Percentiles rank a stretch among this genome's conserved stretches.
These are phyloP conservation scores for Cryptomyrus ogoouensis DNA, from an alignment of 2,113 vertebrate species.

Conservation along the genomic window DNA sequence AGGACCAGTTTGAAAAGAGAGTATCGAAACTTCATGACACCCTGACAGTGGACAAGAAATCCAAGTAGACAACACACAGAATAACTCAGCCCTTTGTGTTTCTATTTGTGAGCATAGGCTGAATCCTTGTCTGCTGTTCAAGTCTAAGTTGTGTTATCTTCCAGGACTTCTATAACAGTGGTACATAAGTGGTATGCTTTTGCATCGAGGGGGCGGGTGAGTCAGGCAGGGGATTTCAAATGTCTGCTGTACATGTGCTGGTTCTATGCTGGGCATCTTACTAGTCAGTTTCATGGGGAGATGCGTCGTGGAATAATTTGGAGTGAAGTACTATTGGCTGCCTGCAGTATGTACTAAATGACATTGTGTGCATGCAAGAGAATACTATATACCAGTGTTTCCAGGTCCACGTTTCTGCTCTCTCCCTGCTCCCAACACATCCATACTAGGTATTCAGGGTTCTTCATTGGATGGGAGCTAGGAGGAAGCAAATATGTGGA, in stretches of 20 bases:
- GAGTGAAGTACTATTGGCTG: neutral
- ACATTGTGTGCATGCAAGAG: neutral
- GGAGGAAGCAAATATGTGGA: neutral
- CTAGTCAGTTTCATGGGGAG: neutral
- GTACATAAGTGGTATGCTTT: neutral
- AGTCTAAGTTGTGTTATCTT: neutral
- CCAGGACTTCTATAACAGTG: neutral
- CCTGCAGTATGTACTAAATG: neutral
- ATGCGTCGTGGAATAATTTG: neutral
- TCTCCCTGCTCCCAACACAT: neutral
- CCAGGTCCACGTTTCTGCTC: neutral
- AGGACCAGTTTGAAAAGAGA: slow-evolving; percentile 83
- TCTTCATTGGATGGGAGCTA: neutral
- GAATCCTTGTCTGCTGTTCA: neutral
- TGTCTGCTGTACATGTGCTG: neutral
- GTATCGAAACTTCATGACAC: slow-evolving; percentile 83
- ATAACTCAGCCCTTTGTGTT: too few relatives aligned
- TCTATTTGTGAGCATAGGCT: neutral
- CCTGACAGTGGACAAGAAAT: slow-evolving; percentile 77
- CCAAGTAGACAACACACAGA: slow-evolving; percentile 57
- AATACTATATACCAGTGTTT: neutral
- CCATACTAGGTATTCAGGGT: neutral
- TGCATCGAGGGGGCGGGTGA: neutral
- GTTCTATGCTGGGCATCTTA: neutral
- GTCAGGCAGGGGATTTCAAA: neutral